phyloP scores from a whole-genome alignment of 2,888 invertebrate genomes.

The Dicyrtoma fusca region DNA sequence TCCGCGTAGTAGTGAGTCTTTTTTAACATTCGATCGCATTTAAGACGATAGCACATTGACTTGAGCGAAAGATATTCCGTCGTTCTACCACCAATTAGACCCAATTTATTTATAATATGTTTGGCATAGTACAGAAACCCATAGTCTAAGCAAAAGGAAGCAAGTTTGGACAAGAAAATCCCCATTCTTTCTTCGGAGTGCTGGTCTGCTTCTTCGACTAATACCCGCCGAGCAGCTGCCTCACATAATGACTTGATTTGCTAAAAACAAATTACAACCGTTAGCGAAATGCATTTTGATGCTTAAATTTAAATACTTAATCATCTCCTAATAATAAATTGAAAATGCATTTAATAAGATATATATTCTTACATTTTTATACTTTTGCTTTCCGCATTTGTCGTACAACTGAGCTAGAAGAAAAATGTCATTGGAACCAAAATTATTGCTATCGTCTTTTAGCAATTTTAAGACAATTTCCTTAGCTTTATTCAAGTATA shows the following conservation, averaged over 20 bases:
- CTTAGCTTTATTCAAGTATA: slow-evolving; percentile 27
- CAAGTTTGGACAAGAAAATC: slow-evolving; percentile 22
- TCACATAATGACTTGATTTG: slow-evolving; percentile 27
- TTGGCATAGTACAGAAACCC: slow-evolving; percentile 8
- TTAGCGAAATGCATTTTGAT: too few species aligned
- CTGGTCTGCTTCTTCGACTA: slow-evolving; percentile 21
- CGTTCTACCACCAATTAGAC: slow-evolving; percentile 22
- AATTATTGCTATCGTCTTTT: slow-evolving; percentile 10
- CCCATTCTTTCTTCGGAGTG: slow-evolving; percentile 18
- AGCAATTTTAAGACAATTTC: slow-evolving; percentile 19
- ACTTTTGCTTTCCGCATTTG: slow-evolving; percentile 15
- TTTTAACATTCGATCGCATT: slow-evolving; percentile 20
- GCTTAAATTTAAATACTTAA: too few species aligned
- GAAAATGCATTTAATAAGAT: too few species aligned
- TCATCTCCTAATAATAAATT: too few species aligned
- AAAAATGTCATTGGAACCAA: slow-evolving; percentile 22
- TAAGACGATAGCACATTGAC: slow-evolving; percentile 18
- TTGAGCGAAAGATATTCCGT: slow-evolving; percentile 26
- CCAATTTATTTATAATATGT: slow-evolving; percentile 15
- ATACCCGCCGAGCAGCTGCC: slow-evolving; percentile 7
- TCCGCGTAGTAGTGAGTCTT: slow-evolving; percentile 22
- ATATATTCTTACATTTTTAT: slow-evolving; percentile 26
- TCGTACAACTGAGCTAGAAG: slow-evolving; percentile 31
- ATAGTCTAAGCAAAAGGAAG: slow-evolving; percentile 35
- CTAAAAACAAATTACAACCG: slow-evolving; percentile 13